Conservation (phyloP, 2,113 vertebrate genomes). For the Irena cyanogastra region DNA sequence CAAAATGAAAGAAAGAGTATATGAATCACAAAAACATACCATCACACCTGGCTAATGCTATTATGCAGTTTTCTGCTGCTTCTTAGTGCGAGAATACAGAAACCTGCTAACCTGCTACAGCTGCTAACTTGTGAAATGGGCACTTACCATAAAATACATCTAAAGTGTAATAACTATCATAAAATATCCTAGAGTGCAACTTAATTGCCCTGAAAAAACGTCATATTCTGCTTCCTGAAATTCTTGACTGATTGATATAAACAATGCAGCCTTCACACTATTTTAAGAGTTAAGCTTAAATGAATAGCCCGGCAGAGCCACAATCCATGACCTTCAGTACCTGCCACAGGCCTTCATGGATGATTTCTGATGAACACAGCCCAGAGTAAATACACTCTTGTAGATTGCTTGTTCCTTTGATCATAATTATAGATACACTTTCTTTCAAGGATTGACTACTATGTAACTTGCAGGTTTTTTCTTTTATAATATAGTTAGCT, state of each 20-base stretch:
- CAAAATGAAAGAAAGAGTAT: background rate
- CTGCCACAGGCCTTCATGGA: background rate
- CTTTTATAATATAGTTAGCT: background rate
- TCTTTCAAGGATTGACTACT: slow-evolving; percentile 27
- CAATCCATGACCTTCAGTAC: background rate
- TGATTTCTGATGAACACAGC: slow-evolving; percentile 23
- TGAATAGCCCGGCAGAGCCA: background rate
- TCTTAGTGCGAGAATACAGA: background rate
- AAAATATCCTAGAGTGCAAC: background rate
- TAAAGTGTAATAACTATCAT: background rate
- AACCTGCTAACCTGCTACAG: background rate
- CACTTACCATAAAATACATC: background rate
- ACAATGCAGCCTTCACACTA: background rate
- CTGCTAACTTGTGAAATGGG: background rate
- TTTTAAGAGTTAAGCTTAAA: background rate
- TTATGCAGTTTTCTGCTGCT: background rate
- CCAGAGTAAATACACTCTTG: slow-evolving; percentile 15
- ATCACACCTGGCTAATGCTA: background rate
- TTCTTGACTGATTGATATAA: background rate
- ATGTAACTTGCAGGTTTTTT: background rate
- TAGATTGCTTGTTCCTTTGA: background rate
- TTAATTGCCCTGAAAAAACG: background rate
- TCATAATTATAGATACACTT: slow-evolving; percentile 14
- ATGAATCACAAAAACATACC: background rate
- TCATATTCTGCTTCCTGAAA: background rate